Evolutionary conservation across 2,797 vertebrate genomes (phyloP).

Genomic region (Ptychadena robeensis): DNA sequence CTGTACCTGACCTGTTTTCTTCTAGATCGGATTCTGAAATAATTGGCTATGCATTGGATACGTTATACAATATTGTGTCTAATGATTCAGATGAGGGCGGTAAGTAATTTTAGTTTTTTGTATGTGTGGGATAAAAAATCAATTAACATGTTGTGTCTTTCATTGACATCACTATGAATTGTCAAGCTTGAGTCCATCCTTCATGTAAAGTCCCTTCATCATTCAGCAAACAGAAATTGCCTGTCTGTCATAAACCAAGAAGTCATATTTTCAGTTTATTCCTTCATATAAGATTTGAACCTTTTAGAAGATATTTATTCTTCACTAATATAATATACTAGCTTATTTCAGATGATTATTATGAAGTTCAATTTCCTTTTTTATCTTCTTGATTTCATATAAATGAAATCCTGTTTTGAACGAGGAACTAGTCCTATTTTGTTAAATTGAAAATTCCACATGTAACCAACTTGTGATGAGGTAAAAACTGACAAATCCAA

Average conservation of each 20-base stretch:
- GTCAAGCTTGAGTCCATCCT: neutral
- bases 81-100: conserved; percentile 90
- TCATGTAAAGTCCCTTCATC: neutral
- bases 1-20: conserved; percentile 49
- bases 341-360: neutral
- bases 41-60: conserved; percentile 97
- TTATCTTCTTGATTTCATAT: no score
- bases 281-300: neutral
- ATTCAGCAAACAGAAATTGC: conserved; percentile 41
- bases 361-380: no score
- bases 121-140: neutral
- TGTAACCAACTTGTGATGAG: no score
- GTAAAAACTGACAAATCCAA: no score
- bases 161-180: neutral
- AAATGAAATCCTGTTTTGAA: no score
- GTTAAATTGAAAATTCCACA: no score
- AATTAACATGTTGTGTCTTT: neutral
- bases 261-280: neutral
- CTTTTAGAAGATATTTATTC: no score
- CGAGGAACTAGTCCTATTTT: no score
- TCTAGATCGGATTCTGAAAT: conserved; percentile 98
- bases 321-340: no score
- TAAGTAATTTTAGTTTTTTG: neutral
- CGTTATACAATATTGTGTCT: conserved; percentile 94
- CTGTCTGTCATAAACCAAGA: conserved; percentile 49